phyloP scores from a whole-genome alignment of 2,797 vertebrate genomes.

The Chiroxiphia lanceolata region DNA sequence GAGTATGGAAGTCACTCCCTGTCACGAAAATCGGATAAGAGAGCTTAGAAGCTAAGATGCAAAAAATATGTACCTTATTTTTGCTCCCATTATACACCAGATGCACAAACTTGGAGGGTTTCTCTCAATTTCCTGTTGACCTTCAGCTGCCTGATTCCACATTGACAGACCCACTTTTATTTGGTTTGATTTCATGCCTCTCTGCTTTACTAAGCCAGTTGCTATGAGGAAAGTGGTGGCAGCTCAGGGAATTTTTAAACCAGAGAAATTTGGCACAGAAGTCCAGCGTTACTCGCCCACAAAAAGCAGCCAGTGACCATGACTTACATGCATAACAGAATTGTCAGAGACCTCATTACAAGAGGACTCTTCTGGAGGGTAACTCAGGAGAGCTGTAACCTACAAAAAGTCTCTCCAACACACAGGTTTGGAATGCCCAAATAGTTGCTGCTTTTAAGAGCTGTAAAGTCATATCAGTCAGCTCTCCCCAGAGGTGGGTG shows the following conservation, averaged over 20 bases:
- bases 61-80: background rate
- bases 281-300: conserved; percentile 22
- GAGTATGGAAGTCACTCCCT: conserved; percentile 97
- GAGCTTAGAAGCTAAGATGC: background rate
- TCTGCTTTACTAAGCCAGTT: conserved; percentile 35
- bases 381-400: background rate
- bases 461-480: background rate
- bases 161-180: conserved; percentile 29
- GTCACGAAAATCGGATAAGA: background rate
- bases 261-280: conserved; percentile 36
- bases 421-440: background rate
- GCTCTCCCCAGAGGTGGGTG: background rate
- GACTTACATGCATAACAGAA: background rate
- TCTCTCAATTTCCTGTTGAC: conserved; percentile 48
- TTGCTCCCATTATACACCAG: conserved; percentile 2
- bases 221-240: conserved; percentile 53
- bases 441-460: background rate
- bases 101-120: conserved; percentile 12
- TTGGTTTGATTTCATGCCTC: conserved; percentile 54
- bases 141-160: conserved; percentile 50
- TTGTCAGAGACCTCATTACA: background rate
- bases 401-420: background rate
- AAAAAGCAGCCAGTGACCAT: background rate
- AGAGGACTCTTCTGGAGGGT: background rate
- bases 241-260: conserved; percentile 53